Evolutionary conservation across 2,797 vertebrate genomes (phyloP).

Genomic region (Sparus aurata): DNA sequence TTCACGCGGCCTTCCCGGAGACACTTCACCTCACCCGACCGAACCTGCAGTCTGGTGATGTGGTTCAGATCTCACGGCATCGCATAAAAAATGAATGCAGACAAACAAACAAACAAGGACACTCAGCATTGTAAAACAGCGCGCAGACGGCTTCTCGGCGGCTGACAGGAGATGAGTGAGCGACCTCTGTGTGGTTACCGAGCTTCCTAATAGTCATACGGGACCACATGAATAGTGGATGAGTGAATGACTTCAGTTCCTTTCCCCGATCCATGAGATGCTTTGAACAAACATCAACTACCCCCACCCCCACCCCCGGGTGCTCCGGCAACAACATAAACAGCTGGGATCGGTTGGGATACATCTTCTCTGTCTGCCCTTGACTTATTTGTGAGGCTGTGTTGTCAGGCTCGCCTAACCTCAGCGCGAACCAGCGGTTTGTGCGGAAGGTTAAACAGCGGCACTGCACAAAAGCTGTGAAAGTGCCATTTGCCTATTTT

Average conservation of each 20-base stretch:
- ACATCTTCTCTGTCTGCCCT: conserved; percentile 19
- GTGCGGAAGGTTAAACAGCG: conserved; percentile 5
- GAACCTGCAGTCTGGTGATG: conserved; percentile 27
- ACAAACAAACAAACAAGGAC: conserved; percentile 33
- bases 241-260: conserved; percentile 30
- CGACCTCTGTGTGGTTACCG: conserved; percentile 44
- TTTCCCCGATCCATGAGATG: conserved; percentile 27
- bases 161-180: conserved; percentile 25
- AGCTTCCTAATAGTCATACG: conserved; percentile 26
- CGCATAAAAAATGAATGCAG: conserved; percentile 54
- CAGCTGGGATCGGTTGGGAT: conserved; percentile 40
- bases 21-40: conserved; percentile 39
- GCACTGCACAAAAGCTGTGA: conserved; percentile 36
- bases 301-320: background rate
- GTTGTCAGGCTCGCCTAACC: conserved; percentile 46
- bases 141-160: conserved; percentile 9
- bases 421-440: conserved; percentile 19
- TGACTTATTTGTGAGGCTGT: conserved; percentile 39
- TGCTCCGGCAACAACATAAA: conserved; percentile 34
- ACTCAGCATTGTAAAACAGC: conserved; percentile 5
- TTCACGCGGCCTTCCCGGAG: conserved; percentile 23
- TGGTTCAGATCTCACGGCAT: conserved; percentile 15
- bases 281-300: conserved; percentile 12
- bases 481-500: conserved; percentile 41
- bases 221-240: conserved; percentile 18